Evolutionary conservation across 2,888 invertebrate species (phyloP), one percentile per base, ranked within the genome.

Genomic region (Coleophora flavipennella): DNA sequence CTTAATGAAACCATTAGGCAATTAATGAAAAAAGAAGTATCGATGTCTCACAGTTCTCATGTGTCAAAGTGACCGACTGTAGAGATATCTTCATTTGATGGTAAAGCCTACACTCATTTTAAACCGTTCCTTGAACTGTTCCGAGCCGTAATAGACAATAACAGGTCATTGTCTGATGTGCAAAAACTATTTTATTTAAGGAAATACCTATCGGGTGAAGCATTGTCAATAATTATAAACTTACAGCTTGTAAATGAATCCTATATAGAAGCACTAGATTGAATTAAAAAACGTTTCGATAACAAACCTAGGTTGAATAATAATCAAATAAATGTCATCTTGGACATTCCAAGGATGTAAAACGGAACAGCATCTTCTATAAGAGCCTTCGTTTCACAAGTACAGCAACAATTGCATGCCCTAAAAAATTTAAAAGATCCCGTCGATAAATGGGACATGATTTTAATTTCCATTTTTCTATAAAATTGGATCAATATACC

Each of bases 291-390:
- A 13, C 31, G 43, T 1, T 47, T 14, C 35, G 43, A 47, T 33
- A 47, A 45, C 29, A 39, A 44, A n/a, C 1, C 38, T 6, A 13
- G 40, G 7, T 11, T 43, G 11, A 28, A 41, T 8, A 11, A 29
- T 3, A 41, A 36, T 31, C 46, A 46, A 34, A 35, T 46, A 6
- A 38, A 40, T 31, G 8, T 36, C 1, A 8, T 48, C 13, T 40
- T 44, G 26, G 42, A 48, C 29, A 9, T 43, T 1, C 43, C 43
- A 8, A 7, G 10, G 2, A 45, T 36, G 36, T 41, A 48, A 20
- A 50, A 46, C 32, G 48, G 49, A 7, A 46, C 46, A 13, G 44
- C 52, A 13, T 35, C 39, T 13, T 33, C 41, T n/a, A 41, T 50
- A 36, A 39, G 49, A 36, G 10, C 38, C 8, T 46, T 49, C 35